A percentile compares a stretch with the other conserved stretches of the same genome.
Evolutionary conservation across 2,113 vertebrate genomes (phyloP).

Genomic region (Centrocercus urophasianus): DNA sequence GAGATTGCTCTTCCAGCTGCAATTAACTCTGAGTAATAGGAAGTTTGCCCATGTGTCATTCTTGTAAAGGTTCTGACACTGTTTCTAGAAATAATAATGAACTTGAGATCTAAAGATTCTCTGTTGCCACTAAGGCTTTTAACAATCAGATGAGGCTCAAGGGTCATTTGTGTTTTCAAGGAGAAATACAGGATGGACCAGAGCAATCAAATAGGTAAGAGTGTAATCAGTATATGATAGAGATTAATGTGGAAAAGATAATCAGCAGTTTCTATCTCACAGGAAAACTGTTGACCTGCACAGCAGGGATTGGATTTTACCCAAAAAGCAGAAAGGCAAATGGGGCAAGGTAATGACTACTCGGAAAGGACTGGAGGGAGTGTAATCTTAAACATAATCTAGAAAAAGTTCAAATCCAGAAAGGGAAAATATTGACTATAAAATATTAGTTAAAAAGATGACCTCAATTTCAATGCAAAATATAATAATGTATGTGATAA

Average conservation of each 20-base stretch:
- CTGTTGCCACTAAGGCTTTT: neutral
- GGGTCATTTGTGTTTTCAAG: conserved; percentile 20
- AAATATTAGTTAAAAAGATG: neutral
- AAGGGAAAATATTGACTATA: neutral
- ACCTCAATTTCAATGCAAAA: neutral
- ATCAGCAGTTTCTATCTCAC: conserved; percentile 40
- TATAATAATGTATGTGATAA: neutral
- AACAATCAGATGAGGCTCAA: neutral
- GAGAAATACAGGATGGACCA: neutral
- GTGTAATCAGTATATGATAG: conserved; percentile 43
- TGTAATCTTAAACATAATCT: neutral
- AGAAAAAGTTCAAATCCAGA: neutral
- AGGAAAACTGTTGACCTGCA: conserved; percentile 30
- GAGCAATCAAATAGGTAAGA: conserved; percentile 20
- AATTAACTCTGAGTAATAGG: conserved; percentile 26
- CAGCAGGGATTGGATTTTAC: conserved; percentile 26
- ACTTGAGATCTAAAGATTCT: neutral
- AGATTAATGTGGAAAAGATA: conserved; percentile 58
- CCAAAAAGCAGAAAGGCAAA: conserved; percentile 55
- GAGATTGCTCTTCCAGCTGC: neutral
- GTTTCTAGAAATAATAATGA: conserved; percentile 41
- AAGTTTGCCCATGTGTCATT: neutral
- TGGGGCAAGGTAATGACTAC: conserved; percentile 11
- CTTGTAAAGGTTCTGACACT: neutral
- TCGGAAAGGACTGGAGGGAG: neutral